Percentiles rank a stretch among this genome's conserved stretches.
Conservation (phyloP, 2,888 invertebrate species). For the Meganola albula region DNA sequence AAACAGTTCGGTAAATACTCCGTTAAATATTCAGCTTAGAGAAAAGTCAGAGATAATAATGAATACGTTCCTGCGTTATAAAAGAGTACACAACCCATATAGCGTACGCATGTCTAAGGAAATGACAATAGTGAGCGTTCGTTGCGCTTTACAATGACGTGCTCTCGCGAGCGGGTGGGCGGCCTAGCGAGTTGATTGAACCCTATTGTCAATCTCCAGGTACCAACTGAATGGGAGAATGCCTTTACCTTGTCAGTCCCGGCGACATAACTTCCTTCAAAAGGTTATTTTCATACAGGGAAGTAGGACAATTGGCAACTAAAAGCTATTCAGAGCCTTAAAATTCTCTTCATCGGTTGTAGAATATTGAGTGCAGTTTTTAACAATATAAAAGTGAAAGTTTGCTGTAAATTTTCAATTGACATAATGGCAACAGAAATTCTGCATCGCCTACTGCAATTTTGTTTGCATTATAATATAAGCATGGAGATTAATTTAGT, state of each 20-base stretch:
- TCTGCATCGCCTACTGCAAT: too few species aligned
- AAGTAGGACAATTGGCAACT: slow-evolving; percentile 38
- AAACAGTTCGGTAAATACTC: too few species aligned
- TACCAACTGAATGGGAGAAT: slow-evolving; percentile 38
- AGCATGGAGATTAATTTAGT: too few species aligned
- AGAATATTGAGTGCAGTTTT: too few species aligned
- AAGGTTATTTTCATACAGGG: slow-evolving; percentile 36
- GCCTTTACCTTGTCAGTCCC: slow-evolving; percentile 35
- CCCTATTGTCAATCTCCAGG: slow-evolving; percentile 66
- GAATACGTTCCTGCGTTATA: slow-evolving; percentile 3
- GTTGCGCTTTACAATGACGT: slow-evolving; percentile 56
- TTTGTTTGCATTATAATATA: too few species aligned
- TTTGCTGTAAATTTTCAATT: too few species aligned
- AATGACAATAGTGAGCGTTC: slow-evolving; percentile 56
- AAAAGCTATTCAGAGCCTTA: slow-evolving; percentile 40
- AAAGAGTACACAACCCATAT: slow-evolving; percentile 8
- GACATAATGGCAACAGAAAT: too few species aligned
- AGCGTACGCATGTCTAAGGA: slow-evolving; percentile 35
- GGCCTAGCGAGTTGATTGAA: slow-evolving; percentile 63
- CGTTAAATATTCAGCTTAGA: too few species aligned
- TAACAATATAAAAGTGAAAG: slow-evolving; percentile 25
- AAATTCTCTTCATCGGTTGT: too few species aligned
- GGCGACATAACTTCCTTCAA: slow-evolving; percentile 31
- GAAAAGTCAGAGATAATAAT: neutral
- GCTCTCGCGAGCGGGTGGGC: slow-evolving; percentile 51